Base-by-base conservation (phyloP, 2,797 vertebrate genomes). In the Falco naumanni region DNA sequence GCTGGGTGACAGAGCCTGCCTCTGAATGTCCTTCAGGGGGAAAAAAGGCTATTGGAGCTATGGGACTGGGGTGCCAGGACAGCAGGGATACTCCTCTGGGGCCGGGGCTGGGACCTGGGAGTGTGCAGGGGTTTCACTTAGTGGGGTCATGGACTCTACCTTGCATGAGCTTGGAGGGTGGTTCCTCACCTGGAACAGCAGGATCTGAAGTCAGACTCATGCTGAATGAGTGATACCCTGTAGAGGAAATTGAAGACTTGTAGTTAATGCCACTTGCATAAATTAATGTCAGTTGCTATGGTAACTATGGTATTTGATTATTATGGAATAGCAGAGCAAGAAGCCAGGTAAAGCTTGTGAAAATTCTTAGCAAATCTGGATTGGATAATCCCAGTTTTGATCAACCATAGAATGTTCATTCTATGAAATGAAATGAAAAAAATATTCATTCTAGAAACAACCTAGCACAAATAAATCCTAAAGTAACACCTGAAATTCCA, bases 251-350 rank as follows among this genome's bases (percentile, higher is more conserved):
- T 4, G 88, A 56, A 69, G 57, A 37, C 57, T 8, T 39, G 76
- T 16, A 37, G 57, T 78, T 63, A 47, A 31, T 57, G 41, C 77
- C 59, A 24, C 57, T 74, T 54, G 45, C 17, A 48, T 70, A 70
- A 34, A 74, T 47, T 89, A 43, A 84, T 86, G 47, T 13, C 64
- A 11, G 63, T 84, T 94, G 48, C 66, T 56, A 10, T 25, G 78
- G 84, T 47, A 80, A 75, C 50, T 31, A 1, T 20, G n/a, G 7
- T 13, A 5, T 37, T 61, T 37, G 80, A 53, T 94, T 89, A 85
- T 84, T 94, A 85, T 85, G 93, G 81, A 77, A 47, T 31, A 81
- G 68, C 71, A 29, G 50, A 78, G 66, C 56, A 74, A 89, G 87
- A 51, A 85, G n/a, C 28, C 80, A 69, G 65, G 82, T 78, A 63